Evolutionary conservation across 1,140 invertebrate genomes (phyloP).

Genomic region (Saccostrea glomerata): DNA sequence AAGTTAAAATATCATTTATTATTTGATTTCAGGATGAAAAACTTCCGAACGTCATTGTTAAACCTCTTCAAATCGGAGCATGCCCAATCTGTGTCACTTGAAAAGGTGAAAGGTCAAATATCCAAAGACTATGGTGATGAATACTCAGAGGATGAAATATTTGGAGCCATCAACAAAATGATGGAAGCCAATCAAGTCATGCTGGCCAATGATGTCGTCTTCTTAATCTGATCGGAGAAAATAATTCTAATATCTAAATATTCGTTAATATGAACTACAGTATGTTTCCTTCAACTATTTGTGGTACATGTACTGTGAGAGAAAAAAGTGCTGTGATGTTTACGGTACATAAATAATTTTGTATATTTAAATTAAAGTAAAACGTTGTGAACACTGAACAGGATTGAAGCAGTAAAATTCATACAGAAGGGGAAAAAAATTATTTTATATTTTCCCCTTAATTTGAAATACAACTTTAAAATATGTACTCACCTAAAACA

Average conservation of each 20-base stretch:
- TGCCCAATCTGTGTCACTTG: conserved; percentile 77
- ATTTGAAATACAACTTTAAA: too few relatives aligned
- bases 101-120: conserved; percentile 70
- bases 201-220: conserved; percentile 91
- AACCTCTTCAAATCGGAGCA: conserved; percentile 79
- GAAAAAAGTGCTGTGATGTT: too few relatives aligned
- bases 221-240: conserved; percentile 65
- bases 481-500: too few relatives aligned
- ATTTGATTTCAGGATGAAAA: conserved; percentile 71
- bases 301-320: too few relatives aligned
- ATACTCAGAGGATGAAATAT: conserved; percentile 87
- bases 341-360: too few relatives aligned
- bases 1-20: not conserved
- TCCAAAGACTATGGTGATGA: conserved; percentile 76
- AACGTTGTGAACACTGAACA: too few relatives aligned
- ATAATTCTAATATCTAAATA: too few relatives aligned
- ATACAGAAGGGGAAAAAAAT: too few relatives aligned
- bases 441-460: too few relatives aligned
- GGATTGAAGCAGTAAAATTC: not conserved
- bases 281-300: too few relatives aligned
- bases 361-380: too few relatives aligned
- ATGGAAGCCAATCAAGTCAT: conserved; percentile 94
- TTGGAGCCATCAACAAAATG: conserved; percentile 89
- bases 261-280: too few relatives aligned
- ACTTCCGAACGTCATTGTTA: conserved; percentile 77